Conservation (phyloP, 2,113 vertebrate genomes). For the Macroglossus sobrinus region DNA sequence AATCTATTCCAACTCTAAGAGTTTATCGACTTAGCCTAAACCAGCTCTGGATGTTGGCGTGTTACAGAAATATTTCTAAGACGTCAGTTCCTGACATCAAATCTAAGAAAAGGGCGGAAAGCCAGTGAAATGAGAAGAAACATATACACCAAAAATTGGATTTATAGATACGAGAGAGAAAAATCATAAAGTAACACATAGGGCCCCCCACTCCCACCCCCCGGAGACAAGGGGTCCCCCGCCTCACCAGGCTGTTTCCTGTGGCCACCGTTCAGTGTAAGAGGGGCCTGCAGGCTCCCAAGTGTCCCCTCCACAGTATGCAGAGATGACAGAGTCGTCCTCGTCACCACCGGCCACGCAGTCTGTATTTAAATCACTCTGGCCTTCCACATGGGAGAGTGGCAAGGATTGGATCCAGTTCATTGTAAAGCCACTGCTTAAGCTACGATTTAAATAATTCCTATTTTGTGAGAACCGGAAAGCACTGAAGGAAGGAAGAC, state of each 20-base stretch:
- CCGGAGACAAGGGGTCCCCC: slow-evolving; percentile 63
- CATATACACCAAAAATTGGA: slow-evolving; percentile 56
- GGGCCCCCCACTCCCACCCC: too few species aligned
- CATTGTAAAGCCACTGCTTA: slow-evolving; percentile 67
- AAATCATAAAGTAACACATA: slow-evolving; percentile 59
- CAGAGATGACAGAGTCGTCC: slow-evolving; percentile 78
- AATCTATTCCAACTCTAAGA: background rate
- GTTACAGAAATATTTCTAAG: slow-evolving; percentile 19
- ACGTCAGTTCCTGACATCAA: background rate
- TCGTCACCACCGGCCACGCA: slow-evolving; percentile 72
- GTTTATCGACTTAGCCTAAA: background rate
- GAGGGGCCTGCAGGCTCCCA: slow-evolving; percentile 69
- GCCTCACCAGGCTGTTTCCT: slow-evolving; percentile 72
- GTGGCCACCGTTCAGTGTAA: slow-evolving; percentile 74
- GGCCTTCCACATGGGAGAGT: slow-evolving; percentile 69
- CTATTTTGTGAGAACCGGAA: slow-evolving; percentile 38
- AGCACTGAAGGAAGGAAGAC: background rate
- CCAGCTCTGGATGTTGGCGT: background rate
- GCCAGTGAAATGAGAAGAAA: background rate
- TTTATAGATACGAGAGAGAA: slow-evolving; percentile 62
- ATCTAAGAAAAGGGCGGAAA: background rate
- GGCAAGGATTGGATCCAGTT: slow-evolving; percentile 61
- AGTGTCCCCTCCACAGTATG: slow-evolving; percentile 74
- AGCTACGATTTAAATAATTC: slow-evolving; percentile 65
- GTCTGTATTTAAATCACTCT: slow-evolving; percentile 77